phyloP scores from a whole-genome alignment of 2,888 invertebrate genomes.

The Acanthoscelides obtectus region DNA sequence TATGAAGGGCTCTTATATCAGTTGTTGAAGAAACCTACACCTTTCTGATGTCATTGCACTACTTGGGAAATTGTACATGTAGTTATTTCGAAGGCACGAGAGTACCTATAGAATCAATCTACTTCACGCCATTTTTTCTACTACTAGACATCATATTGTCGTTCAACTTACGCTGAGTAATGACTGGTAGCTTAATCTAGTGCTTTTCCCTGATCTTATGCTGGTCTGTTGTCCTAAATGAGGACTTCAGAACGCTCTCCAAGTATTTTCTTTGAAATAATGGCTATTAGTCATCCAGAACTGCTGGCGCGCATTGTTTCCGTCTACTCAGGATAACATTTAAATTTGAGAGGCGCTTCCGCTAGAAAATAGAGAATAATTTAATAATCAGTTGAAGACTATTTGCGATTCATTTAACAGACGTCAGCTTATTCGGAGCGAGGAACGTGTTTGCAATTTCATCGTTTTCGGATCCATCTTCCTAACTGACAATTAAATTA shows the following conservation, averaged over 20 bases:
- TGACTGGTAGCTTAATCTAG: too few species aligned
- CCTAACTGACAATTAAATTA: conserved; percentile 1
- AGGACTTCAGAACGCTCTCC: not conserved
- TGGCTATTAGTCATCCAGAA: not conserved
- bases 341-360: not conserved
- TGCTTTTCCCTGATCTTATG: not conserved
- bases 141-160: too few species aligned
- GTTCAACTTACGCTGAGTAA: too few species aligned
- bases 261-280: not conserved
- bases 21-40: too few species aligned
- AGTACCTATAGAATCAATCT: too few species aligned
- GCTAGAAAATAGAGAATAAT: conserved; percentile 10
- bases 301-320: not conserved
- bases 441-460: conserved; percentile 1
- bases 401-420: conserved; percentile 18
- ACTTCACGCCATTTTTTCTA: too few species aligned
- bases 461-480: not conserved
- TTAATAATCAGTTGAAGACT: conserved; percentile 18
- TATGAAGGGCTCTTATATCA: too few species aligned
- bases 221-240: not conserved
- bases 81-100: too few species aligned
- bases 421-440: conserved; percentile 9
- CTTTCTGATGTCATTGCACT: too few species aligned
- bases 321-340: not conserved
- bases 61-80: too few species aligned